Base-by-base conservation (phyloP, 2,888 invertebrate species). In the Diarsia brunnea region DNA sequence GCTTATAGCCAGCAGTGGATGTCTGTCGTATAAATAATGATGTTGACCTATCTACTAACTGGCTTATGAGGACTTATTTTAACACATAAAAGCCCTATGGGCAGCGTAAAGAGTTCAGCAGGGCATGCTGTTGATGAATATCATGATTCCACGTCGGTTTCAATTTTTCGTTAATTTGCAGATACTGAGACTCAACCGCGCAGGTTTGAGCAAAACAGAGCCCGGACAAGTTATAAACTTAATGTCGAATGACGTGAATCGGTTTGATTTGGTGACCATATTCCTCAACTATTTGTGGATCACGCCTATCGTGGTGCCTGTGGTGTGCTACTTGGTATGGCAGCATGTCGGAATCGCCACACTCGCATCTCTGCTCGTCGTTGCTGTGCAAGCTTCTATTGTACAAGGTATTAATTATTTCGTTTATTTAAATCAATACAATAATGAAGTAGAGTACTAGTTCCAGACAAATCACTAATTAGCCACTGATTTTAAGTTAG, bases 221-320 rank as follows among this genome's bases (percentile, higher is more conserved):
- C 93, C 98, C 82, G 98, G 98, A 0, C 98, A 98, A 93, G 97
- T 99, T 86, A 97, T 98, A 58, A 98, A 98, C 92, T 94, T 99
- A 74, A 96, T 99, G 95, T 98, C 98, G 0, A 98, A 98, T 89
- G 99, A 99, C 91, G 98, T 98, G 2, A 97, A 97, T 87, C 97
- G 98, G 78, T 98, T 98, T 91, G 98, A 98, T 90, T 93, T 97
- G 92, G 97, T 97, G 27, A 97, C 98, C n/a, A 84, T 97, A 67
- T 97, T 97, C 90, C 93, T 98, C 5, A 98, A 98, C 93, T 98
- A 97, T 91, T 92, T 98, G 64, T 98, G 98, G 98, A 97, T 98
- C 66, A 98, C 98, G 94, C 98, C 98, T 0, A 95, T 98, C 21
- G 97, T 98, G 86, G 97, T 97, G 4, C 94, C 97, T 0, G 97